Percentiles rank a stretch among this genome's conserved stretches.
Evolutionary conservation across 2,113 vertebrate species (phyloP).

Genomic region (Numida meleagris): DNA sequence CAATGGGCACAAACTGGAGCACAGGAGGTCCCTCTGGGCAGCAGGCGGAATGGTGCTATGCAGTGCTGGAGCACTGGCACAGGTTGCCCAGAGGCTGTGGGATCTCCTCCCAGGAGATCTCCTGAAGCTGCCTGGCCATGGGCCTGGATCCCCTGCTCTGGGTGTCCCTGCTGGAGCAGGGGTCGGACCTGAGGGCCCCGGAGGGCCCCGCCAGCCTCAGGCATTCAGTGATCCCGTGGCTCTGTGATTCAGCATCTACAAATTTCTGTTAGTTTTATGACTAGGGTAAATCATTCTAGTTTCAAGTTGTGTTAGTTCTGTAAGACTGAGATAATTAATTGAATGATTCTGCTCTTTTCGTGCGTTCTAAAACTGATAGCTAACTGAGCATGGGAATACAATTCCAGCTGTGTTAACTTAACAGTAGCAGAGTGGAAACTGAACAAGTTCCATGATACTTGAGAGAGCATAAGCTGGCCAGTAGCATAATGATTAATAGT

Average conservation of each 20-base stretch:
- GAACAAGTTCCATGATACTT: background rate
- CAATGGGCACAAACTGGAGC: background rate
- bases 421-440: background rate
- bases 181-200: background rate
- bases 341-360: background rate
- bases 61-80: background rate
- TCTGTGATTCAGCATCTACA: background rate
- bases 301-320: background rate
- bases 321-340: background rate
- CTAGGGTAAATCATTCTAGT: background rate
- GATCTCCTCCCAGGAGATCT: background rate
- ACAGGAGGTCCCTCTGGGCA: background rate
- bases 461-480: background rate
- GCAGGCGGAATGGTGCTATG: background rate
- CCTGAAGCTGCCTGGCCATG: background rate
- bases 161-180: background rate
- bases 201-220: background rate
- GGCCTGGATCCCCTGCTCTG: background rate
- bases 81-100: background rate
- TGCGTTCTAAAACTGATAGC: background rate
- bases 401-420: background rate
- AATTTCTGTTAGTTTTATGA: background rate
- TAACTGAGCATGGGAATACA: background rate
- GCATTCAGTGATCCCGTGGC: background rate
- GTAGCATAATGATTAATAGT: background rate